Base-by-base conservation (phyloP, 2,113 vertebrate genomes). In the Leptosomus discolor region DNA sequence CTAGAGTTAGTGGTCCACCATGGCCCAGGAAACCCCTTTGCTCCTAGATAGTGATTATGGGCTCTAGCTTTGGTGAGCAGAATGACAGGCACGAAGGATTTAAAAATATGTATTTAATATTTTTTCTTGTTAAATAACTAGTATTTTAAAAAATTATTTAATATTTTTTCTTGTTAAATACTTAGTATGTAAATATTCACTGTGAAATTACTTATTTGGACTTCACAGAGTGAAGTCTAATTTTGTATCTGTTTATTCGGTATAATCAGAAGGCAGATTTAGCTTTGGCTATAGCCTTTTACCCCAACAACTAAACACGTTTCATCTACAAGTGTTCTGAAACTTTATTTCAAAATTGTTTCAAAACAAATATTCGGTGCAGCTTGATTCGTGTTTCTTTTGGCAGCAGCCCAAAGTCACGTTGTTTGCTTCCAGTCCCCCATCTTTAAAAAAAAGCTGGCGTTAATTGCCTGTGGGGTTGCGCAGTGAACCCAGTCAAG, bases 321-420 rank as follows among this genome's bases (percentile, higher is more conserved):
- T 83, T 88, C 50, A 77, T 90, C 54, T 83, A 15, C 43, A 53
- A 85, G 45, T 17, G 32, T 76, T 96, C 84, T 93, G 53, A 83
- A 86, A 83, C n/a, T n/a, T 24, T 24, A 65, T 76, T 96, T 93
- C 50, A 64, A 76, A 93, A 61, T n/a, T 30, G 76, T 85, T 90
- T 93, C 78, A 48, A 91, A 92, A 57, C 67, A 94, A 93, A 80
- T 76, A 79, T 51, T 90, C 2, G 1, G 78, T 85, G 11, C 53
- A 80, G 53, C 85, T 77, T 45, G 67, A 80, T 69, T 26, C 64
- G 20, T 51, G 61, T 92, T 90, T 88, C 60, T 39, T 77, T 88
- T 95, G 95, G 96, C 88, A 90, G 90, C 85, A 88, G 80, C 83
- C 68, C 68, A 39, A 71, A 93, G 78, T 48, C 61, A 39, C 5